Evolutionary conservation across 2,113 vertebrate species (phyloP), one percentile per base, ranked within the genome.

Genomic region (Platichthys stellatus): DNA sequence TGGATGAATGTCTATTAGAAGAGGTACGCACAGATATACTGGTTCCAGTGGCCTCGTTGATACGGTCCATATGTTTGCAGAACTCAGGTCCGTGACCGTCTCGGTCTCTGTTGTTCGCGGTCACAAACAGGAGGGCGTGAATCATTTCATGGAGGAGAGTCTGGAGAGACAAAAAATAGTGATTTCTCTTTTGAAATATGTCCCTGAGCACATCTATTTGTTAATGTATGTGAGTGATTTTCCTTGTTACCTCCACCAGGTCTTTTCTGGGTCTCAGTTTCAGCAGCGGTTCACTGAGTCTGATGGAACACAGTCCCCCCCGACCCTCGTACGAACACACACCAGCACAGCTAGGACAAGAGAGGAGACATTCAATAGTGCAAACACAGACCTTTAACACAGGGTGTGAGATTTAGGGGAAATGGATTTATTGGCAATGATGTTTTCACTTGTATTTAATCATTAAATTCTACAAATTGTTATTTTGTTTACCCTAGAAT

Each of bases 131-230:
- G 69, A 98, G 94, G 0, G 98, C 98, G 9, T 99, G 98, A 78
- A 99, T 99, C 98, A 99, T 99, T 90, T 99, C 98, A 28, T 99
- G 98, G 75, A 99, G 89, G 45, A 99, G 95, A 0, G 98, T 99
- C 98, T 99, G 88, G 13, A 51, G 26, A 54, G 43, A 64, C 5
- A 75, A 9, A 9, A 21, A 45, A 15, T 1, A 1, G 26, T 7
- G 21, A 54, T n/a, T 54, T 0, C 13, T 54, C 51, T 9, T 20
- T 18, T 9, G 9, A 58, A 9, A 56, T 13, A 11, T 23, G 3
- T 40, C 10, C 11, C 38, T 40, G 38, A 40, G 38, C 2, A 40
- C 38, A 12, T 40, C 10, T 40, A 12, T 12, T 31, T 31, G 31
- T 23, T 23, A 31, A 31, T 31, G 6, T 7, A 31, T 31, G 31